Base-by-base conservation (phyloP, 2,888 invertebrate genomes). In the Deroplatys truncata region DNA sequence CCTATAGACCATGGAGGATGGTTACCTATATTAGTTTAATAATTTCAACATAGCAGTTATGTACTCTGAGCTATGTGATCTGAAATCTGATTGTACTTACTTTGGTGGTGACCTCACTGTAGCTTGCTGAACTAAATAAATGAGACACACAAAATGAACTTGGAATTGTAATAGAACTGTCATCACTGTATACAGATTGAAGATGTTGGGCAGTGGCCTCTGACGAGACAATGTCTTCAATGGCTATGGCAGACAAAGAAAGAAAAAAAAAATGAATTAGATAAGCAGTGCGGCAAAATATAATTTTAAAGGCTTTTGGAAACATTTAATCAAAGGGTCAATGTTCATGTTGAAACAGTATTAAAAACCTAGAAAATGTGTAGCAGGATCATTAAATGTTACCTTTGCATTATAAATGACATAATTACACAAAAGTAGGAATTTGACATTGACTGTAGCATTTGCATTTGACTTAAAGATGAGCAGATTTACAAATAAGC, bases 191-290 rank as follows among this genome's bases (percentile, higher is more conserved):
- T 99, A 99, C 88, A 98, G 93, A 94, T 99, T 99, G 94, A 99
- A 99, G 91, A 99, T 99, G 93, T 99, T 99, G 85, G 99, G 98
- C 91, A 99, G 94, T 1, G 99, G 99, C 84, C 99, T 96, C 93
- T 98, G 97, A 92, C 97, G 98, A 0, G 99, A 99, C 86, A 99
- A 94, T 0, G 96, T 96, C 93, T 98, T 98, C 91, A 99, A 93
- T 0, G 99, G 99, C 97, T 97, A 94, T 25, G 95, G 94, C 91
- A 91, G 88, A 90, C 88, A 91, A 88, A n/a, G n/a, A n/a, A n/a
- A n/a, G n/a, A n/a, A n/a, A n/a, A n/a, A n/a, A 85, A 72, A 16
- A 28, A 9, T 72, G 16, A 72, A 72, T 72, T 72, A 72, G 20
- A 72, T 2, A 25, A 72, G 16, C 7, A 72, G 20, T 72, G 20